A percentile compares a stretch with the other conserved stretches of the same genome.
These are phyloP conservation scores for Morphnarchus princeps DNA, from an alignment of 2,113 vertebrate species.

Conservation along the genomic window DNA sequence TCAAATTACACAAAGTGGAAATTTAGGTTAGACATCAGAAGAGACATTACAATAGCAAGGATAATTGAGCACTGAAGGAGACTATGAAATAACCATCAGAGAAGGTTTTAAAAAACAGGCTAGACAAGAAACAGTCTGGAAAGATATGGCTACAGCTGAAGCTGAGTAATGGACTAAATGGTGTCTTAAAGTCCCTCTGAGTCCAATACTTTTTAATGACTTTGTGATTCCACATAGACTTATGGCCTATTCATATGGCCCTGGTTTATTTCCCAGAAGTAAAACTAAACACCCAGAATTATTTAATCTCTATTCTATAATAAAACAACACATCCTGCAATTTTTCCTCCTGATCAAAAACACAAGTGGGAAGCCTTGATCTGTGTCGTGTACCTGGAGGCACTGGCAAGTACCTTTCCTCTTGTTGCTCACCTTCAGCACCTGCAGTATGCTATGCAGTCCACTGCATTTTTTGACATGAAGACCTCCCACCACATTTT, in stretches of 20 bases:
- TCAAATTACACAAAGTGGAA: background rate
- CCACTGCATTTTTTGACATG: background rate
- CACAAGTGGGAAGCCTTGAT: background rate
- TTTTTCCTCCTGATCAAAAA: background rate
- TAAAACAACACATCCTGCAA: background rate
- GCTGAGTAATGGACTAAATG: background rate
- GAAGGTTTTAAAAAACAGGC: background rate
- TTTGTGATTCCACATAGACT: background rate
- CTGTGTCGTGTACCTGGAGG: background rate
- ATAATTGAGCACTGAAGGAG: constrained; percentile 3
- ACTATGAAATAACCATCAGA: background rate
- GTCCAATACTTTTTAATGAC: background rate
- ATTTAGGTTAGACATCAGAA: constrained; percentile 21
- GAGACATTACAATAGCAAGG: background rate
- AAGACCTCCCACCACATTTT: background rate
- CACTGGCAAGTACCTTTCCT: background rate
- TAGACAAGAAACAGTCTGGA: background rate
- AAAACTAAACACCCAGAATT: background rate
- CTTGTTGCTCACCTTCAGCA: background rate
- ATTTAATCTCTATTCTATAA: background rate
- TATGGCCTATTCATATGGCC: background rate
- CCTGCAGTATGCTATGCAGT: background rate
- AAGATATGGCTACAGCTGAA: background rate
- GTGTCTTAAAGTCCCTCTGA: background rate
- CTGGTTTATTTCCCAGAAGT: background rate